Percentiles rank a stretch among this genome's conserved stretches.
phyloP scores from a whole-genome alignment of 2,888 invertebrate species.

The Trachelus stipa region DNA sequence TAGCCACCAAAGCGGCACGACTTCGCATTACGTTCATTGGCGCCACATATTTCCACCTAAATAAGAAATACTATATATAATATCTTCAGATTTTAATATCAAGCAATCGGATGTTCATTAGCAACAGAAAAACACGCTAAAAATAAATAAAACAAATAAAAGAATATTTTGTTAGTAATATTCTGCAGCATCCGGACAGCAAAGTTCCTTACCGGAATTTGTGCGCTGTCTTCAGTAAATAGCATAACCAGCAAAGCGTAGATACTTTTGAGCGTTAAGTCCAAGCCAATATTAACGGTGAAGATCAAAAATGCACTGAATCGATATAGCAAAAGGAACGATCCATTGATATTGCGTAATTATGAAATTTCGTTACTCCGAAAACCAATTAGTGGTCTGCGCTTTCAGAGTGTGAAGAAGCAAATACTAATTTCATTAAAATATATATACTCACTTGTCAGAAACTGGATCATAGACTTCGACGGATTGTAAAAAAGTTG shows the following conservation, averaged over 20 bases:
- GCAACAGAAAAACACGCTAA: neutral
- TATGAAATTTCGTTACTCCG: no score
- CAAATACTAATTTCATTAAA: neutral
- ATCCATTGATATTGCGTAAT: no score
- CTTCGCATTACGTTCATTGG: constrained; percentile 87
- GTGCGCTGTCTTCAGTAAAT: no score
- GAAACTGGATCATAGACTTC: constrained; percentile 83
- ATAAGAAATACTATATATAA: constrained; percentile 28
- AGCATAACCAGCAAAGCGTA: no score
- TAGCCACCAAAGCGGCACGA: constrained; percentile 84
- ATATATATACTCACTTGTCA: constrained; percentile 70
- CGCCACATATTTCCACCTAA: constrained; percentile 80
- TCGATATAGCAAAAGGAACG: neutral
- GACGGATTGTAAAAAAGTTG: constrained; percentile 83
- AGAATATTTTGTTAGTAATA: neutral
- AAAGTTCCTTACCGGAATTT: neutral
- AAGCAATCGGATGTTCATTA: neutral
- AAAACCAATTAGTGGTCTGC: no score
- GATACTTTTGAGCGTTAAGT: no score
- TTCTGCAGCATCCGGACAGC: neutral
- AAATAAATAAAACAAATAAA: neutral
- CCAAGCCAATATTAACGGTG: neutral
- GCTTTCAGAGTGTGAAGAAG: no score
- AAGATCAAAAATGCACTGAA: neutral
- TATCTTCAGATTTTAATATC: neutral